Evolutionary conservation across 1,140 invertebrate species (phyloP).

Genomic region (Diabrotica virgifera): DNA sequence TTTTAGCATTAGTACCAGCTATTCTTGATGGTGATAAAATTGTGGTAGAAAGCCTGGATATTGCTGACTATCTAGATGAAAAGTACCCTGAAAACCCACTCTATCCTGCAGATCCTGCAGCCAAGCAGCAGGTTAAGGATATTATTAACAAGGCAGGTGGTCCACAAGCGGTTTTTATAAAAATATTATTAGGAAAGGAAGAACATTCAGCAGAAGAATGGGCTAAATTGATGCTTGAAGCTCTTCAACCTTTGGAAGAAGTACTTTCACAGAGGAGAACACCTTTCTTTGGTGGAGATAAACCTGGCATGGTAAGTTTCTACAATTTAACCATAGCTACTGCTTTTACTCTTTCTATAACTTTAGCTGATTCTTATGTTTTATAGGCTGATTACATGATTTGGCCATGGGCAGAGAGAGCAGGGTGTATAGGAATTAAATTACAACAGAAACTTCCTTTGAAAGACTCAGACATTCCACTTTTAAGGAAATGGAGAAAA

Average conservation of each 20-base stretch:
- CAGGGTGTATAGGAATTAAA: constrained; percentile 54
- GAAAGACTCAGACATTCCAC: constrained; percentile 35
- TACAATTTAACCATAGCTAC: no score
- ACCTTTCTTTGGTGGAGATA: constrained; percentile 64
- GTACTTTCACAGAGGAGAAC: constrained; percentile 62
- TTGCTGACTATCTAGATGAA: constrained; percentile 83
- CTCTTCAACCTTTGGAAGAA: constrained; percentile 63
- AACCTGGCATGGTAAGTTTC: constrained; percentile 65
- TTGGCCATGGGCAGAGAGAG: constrained; percentile 83
- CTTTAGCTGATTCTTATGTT: background rate
- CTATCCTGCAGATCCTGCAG: constrained; percentile 67
- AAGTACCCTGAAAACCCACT: constrained; percentile 68
- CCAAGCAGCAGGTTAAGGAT: constrained; percentile 73
- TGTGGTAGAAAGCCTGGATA: constrained; percentile 77
- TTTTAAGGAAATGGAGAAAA: constrained; percentile 58
- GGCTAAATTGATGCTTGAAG: constrained; percentile 46
- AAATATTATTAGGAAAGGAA: constrained; percentile 31
- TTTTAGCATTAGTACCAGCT: constrained; percentile 65
- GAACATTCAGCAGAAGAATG: constrained; percentile 35
- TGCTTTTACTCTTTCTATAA: no score
- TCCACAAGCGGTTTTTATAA: constrained; percentile 41
- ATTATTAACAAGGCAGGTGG: constrained; percentile 65
- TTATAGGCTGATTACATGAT: constrained; percentile 75
- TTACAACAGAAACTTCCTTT: constrained; percentile 57
- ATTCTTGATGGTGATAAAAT: constrained; percentile 60